These are phyloP conservation scores for Ips typographus DNA, from an alignment of 1,140 invertebrate genomes.

Conservation along the genomic window DNA sequence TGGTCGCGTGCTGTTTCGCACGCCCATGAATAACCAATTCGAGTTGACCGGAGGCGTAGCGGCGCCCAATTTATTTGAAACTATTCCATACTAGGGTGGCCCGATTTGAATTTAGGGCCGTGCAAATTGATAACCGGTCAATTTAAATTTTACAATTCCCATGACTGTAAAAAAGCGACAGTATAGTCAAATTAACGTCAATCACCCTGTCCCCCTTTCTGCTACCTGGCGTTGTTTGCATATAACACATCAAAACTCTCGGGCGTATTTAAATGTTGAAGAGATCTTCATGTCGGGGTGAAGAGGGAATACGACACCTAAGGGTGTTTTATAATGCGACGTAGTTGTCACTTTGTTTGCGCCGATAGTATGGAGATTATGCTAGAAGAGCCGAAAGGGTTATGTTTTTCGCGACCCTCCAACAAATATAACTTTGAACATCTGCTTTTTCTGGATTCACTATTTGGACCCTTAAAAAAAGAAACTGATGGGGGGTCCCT, in stretches of 20 bases:
- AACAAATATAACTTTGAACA: too few species aligned
- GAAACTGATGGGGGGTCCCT: too few species aligned
- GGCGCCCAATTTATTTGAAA: slow-evolving; percentile 5
- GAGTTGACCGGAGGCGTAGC: slow-evolving; percentile 11
- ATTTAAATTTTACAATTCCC: slow-evolving; percentile 14
- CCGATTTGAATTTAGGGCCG: slow-evolving; percentile 22
- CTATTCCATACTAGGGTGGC: slow-evolving; percentile 16
- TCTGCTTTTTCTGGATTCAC: too few species aligned
- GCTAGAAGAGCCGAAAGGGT: neutral
- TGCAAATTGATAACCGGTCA: slow-evolving; percentile 21
- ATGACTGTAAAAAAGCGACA: slow-evolving; percentile 5
- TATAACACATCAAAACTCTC: slow-evolving; percentile 30
- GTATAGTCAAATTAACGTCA: slow-evolving; percentile 7
- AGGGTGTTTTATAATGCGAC: slow-evolving; percentile 12
- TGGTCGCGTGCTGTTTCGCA: slow-evolving; percentile 21
- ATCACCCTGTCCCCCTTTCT: slow-evolving; percentile 13
- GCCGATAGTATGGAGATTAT: slow-evolving; percentile 25
- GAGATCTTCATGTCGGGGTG: slow-evolving; percentile 23
- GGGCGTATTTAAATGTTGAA: slow-evolving; percentile 28
- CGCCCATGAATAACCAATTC: slow-evolving; percentile 32
- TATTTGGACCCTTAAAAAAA: too few species aligned
- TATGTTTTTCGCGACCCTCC: neutral
- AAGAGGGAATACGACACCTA: slow-evolving; percentile 29
- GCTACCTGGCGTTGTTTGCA: slow-evolving; percentile 18
- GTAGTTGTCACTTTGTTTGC: slow-evolving; percentile 28